Evolutionary conservation across 2,113 vertebrate genomes (phyloP), one percentile per base, ranked within the genome.

Genomic region (Argyrosomus japonicus): DNA sequence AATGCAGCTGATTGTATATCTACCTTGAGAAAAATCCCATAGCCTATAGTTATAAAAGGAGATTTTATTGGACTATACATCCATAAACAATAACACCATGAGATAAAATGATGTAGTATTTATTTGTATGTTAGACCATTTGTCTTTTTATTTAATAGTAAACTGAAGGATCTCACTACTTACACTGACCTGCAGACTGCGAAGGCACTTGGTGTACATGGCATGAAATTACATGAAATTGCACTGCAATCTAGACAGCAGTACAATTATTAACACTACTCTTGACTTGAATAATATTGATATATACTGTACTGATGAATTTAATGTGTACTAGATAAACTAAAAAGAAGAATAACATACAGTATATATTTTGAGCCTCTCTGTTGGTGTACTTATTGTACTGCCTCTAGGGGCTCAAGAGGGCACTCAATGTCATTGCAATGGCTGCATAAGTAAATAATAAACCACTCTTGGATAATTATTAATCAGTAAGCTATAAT

Each of bases 351-450:
- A 79, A 56, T n/a, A 19, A 50, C 36, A 17, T 11, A 14, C 36
- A 40, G 36, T 40, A 40, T 40, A 53, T 43, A 45, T 27, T 15
- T n/a, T 29, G 8, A 62, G n/a, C 45, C 14, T 64, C 14, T 25
- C 19, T 48, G 47, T 57, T 62, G 51, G 14, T 14, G 2, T 12
- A 11, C 45, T 7, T 21, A 48, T 36, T 57, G 61, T 54, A 67
- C 78, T 72, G 36, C 74, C 82, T 72, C 85, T 71, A 58, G 67
- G 75, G 68, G 79, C 63, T 72, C 21, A 53, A 25, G 14, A 62
- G 45, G 11, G 73, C 23, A 43, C 18, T 32, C 21, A 36, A 21
- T 72, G 67, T 73, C 62, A 60, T 2, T 40, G 40, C 43, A 23
- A 79, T 47, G n/a, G 54, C 23, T 63, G 29, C 25, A 77, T 5